A percentile compares a stretch with the other conserved stretches of the same genome.
Conservation (phyloP, 2,888 invertebrate species). For the Mesorhabditis sp. region DNA sequence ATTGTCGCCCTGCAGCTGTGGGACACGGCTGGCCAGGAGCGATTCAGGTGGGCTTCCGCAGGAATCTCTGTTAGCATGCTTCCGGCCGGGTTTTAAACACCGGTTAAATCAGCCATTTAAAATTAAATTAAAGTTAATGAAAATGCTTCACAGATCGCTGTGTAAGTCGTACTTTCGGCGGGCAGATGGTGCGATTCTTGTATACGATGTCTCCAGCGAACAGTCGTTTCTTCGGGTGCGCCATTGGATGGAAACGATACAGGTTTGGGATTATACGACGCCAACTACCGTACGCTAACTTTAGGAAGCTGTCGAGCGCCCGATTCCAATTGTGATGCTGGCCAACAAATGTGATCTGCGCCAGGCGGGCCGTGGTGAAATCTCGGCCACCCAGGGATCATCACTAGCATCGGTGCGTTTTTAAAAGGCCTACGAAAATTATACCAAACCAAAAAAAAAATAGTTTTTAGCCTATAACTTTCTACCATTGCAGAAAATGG, state of each 20-base stretch:
- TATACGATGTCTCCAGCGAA: slow-evolving; percentile 68
- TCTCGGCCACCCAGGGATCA: slow-evolving; percentile 32
- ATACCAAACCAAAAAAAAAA: slow-evolving; percentile 2
- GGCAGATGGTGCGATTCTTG: slow-evolving; percentile 67
- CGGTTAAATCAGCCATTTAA: too few species aligned
- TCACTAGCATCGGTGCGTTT: slow-evolving; percentile 37
- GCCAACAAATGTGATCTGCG: slow-evolving; percentile 67
- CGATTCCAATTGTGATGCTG: slow-evolving; percentile 66
- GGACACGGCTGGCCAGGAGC: slow-evolving; percentile 68
- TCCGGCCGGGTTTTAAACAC: too few species aligned
- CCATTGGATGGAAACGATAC: slow-evolving; percentile 67
- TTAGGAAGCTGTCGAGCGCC: slow-evolving; percentile 64
- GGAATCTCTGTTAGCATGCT: too few species aligned
- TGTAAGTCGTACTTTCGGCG: slow-evolving; percentile 68
- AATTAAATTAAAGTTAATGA: too few species aligned
- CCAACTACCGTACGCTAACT: neutral
- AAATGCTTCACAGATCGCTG: slow-evolving; percentile 61
- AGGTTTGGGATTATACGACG: slow-evolving; percentile 57
- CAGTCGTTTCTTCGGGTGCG: slow-evolving; percentile 66
- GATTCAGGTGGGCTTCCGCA: slow-evolving; percentile 48
- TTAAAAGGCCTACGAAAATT: slow-evolving; percentile 63
- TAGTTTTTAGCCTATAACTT: slow-evolving; percentile 13
- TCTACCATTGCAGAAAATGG: slow-evolving; percentile 23
- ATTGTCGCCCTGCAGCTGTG: slow-evolving; percentile 64
- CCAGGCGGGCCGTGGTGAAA: slow-evolving; percentile 54